These are phyloP conservation scores for Drosophila subsilvestris DNA, from an alignment of 2,888 invertebrate genomes.

Conservation along the genomic window DNA sequence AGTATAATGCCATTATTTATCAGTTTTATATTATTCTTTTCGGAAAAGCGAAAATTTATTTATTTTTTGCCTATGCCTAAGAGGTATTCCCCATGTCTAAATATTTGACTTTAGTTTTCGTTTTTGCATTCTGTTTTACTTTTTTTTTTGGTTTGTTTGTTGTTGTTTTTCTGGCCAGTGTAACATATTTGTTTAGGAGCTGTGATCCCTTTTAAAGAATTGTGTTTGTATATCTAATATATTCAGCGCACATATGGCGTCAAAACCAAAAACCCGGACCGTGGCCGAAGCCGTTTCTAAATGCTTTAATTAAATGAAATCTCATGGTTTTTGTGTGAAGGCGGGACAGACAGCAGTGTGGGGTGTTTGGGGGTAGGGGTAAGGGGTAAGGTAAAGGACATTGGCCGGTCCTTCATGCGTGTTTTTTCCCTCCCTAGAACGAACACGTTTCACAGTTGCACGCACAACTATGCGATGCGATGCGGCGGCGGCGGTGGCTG, in stretches of 20 bases:
- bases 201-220: conserved; percentile 58
- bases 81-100: neutral
- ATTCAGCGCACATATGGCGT: conserved; percentile 78
- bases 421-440: conserved; percentile 12
- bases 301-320: conserved; percentile 78
- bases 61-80: neutral
- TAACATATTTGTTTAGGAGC: conserved; percentile 61
- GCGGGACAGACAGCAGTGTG: conserved; percentile 28
- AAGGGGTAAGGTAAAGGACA: conserved; percentile 42
- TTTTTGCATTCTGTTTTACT: conserved; percentile 4
- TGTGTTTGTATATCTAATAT: conserved; percentile 70
- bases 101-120: conserved; percentile 41
- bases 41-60: too few relatives aligned
- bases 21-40: too few relatives aligned
- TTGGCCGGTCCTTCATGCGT: conserved; percentile 54
- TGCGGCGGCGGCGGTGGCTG: conserved; percentile 1
- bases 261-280: conserved; percentile 58
- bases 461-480: conserved; percentile 68
- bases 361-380: neutral
- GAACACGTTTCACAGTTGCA: conserved; percentile 74
- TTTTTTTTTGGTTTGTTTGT: neutral
- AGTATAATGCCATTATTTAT: too few relatives aligned
- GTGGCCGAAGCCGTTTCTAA: conserved; percentile 21
- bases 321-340: conserved; percentile 70
- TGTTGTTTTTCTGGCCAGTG: conserved; percentile 26